phyloP scores from a whole-genome alignment of 1,140 invertebrate species.

The Diploscapter pachys region DNA sequence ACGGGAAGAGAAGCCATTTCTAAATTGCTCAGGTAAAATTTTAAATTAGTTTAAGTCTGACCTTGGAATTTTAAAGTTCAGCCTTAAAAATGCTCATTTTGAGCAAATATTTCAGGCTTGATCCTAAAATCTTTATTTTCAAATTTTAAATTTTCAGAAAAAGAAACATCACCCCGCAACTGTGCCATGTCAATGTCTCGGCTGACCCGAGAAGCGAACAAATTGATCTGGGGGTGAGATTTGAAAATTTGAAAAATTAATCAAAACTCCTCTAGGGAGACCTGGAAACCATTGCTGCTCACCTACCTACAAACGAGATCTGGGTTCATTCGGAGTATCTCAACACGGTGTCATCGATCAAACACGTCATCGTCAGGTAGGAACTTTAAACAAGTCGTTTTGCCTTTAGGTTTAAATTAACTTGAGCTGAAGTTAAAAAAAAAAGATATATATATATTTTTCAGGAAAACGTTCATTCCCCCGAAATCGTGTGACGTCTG shows the following conservation, averaged over 20 bases:
- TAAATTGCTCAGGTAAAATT: conserved; percentile 7
- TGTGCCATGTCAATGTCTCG: conserved; percentile 21
- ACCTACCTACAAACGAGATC: conserved; percentile 28
- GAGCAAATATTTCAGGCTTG: too few relatives aligned
- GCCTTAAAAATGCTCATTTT: too few relatives aligned
- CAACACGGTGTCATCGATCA: conserved; percentile 34
- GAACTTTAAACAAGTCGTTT: too few relatives aligned
- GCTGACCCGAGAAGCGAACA: conserved; percentile 18
- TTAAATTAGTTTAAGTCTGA: too few relatives aligned
- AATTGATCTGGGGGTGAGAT: conserved; percentile 22
- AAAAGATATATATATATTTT: too few relatives aligned
- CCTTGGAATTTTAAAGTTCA: too few relatives aligned
- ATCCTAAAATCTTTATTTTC: too few relatives aligned
- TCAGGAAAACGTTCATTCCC: conserved; percentile 35
- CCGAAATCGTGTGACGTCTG: conserved; percentile 36
- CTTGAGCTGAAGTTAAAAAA: too few relatives aligned
- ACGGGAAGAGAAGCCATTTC: conserved; percentile 28
- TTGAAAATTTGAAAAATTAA: background rate
- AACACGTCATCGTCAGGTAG: conserved; percentile 25
- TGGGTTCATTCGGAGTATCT: conserved; percentile 42
- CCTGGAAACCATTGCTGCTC: conserved; percentile 30
- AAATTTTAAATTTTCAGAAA: background rate
- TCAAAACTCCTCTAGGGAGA: conserved; percentile 26
- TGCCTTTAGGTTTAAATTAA: too few relatives aligned
- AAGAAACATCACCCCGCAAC: conserved; percentile 20